Percentiles rank a stretch among this genome's conserved stretches.
These are phyloP conservation scores for Erannis defoliaria DNA, from an alignment of 2,888 invertebrate genomes.

Conservation along the genomic window DNA sequence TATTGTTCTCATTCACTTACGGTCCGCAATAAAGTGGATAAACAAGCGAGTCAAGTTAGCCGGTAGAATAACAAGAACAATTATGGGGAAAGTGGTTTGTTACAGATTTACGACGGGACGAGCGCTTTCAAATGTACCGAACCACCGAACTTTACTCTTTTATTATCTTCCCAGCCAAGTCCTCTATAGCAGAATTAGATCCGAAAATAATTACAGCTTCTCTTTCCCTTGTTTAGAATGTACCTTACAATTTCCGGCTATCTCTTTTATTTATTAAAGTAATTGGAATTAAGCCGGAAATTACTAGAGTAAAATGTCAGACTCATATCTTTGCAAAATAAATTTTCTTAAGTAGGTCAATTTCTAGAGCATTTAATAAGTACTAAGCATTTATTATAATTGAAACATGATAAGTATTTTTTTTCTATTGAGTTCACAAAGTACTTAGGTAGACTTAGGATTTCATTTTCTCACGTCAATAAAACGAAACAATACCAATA, in stretches of 20 bases:
- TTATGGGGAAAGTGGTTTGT: constrained; percentile 53
- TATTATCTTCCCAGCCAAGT: constrained; percentile 34
- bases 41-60: constrained; percentile 46
- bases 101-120: constrained; percentile 54
- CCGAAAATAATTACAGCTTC: constrained; percentile 9
- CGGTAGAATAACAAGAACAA: constrained; percentile 55
- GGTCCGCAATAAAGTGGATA: constrained; percentile 48
- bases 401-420: not conserved
- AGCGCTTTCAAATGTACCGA: constrained; percentile 40
- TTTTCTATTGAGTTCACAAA: not conserved
- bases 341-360: constrained; percentile 16
- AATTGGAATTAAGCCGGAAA: constrained; percentile 18
- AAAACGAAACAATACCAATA: constrained; percentile 10
- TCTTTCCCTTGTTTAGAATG: constrained; percentile 10
- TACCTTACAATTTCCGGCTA: constrained; percentile 7
- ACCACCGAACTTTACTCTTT: constrained; percentile 40
- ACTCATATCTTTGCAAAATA: constrained; percentile 14
- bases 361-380: not conserved
- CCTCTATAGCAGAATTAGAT: constrained; percentile 17
- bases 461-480: not conserved
- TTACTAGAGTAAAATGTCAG: constrained; percentile 15
- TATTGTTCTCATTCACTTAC: constrained; percentile 43
- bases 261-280: constrained; percentile 10
- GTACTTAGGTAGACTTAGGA: not conserved
- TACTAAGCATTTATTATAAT: not conserved